Evolutionary conservation across 1,140 invertebrate genomes (phyloP).

Genomic region (Chrysomallon squamiferum): DNA sequence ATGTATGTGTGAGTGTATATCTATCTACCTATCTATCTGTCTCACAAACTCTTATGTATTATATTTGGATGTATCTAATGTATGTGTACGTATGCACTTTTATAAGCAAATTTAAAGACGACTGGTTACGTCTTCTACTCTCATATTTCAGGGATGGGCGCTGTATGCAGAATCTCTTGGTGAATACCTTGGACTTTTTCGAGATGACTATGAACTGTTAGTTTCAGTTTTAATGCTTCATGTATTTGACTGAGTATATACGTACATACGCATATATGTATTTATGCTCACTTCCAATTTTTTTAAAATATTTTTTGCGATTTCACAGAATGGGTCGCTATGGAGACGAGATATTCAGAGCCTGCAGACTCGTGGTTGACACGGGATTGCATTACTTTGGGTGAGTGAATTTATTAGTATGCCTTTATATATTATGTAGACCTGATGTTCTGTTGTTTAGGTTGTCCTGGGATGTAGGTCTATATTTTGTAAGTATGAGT

Average conservation of each 20-base stretch:
- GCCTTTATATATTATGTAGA: not conserved
- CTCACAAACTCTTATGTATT: not conserved
- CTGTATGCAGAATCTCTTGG: constrained; percentile 62
- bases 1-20: not conserved
- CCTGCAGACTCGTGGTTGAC: constrained; percentile 63
- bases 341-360: constrained; percentile 60
- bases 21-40: not conserved
- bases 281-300: no score
- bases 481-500: not conserved
- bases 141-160: constrained; percentile 59
- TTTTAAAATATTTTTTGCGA: no score
- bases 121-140: constrained; percentile 1
- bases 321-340: constrained; percentile 59
- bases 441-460: not conserved
- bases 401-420: constrained; percentile 35
- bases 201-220: constrained; percentile 36
- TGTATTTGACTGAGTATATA: no score
- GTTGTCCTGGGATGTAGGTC: not conserved
- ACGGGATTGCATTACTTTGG: constrained; percentile 63
- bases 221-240: not conserved
- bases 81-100: not conserved
- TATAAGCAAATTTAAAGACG: not conserved
- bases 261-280: no score
- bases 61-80: not conserved
- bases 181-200: constrained; percentile 59